Conservation (phyloP, 1,140 invertebrate species). For the Augochlora pura region DNA sequence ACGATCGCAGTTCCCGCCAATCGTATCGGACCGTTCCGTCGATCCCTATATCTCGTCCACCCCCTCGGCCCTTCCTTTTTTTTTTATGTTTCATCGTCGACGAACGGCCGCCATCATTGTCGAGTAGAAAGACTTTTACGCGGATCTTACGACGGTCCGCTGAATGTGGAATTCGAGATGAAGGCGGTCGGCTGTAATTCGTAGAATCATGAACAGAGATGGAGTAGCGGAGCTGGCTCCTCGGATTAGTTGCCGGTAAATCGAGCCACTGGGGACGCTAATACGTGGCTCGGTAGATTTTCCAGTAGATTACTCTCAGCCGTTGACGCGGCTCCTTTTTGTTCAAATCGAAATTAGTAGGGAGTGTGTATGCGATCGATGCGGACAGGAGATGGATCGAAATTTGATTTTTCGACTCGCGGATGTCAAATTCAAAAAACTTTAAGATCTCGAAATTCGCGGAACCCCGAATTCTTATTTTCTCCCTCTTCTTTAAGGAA, state of each 20-base stretch:
- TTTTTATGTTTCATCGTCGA: constrained; percentile 6
- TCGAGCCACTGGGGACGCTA: background rate
- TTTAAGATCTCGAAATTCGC: too few species aligned
- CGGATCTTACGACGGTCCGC: background rate
- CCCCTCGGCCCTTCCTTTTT: too few species aligned
- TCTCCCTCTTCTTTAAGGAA: too few species aligned
- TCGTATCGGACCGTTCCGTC: background rate
- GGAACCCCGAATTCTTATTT: too few species aligned
- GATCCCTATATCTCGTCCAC: too few species aligned
- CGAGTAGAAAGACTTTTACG: constrained; percentile 5
- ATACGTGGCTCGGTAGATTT: background rate
- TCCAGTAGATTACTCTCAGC: background rate
- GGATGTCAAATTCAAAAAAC: too few species aligned
- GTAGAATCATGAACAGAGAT: background rate
- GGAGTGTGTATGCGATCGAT: too few species aligned
- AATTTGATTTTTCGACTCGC: too few species aligned
- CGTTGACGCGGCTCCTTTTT: background rate
- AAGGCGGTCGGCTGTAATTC: background rate
- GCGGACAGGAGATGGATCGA: too few species aligned
- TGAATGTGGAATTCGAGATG: constrained; percentile 1
- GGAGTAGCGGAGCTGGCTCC: background rate
- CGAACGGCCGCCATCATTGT: background rate
- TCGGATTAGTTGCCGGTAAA: background rate
- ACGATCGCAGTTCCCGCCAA: constrained; percentile 10
- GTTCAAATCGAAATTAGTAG: too few species aligned